phyloP scores from a whole-genome alignment of 2,888 invertebrate genomes.

The Theodoxus fluviatilis region DNA sequence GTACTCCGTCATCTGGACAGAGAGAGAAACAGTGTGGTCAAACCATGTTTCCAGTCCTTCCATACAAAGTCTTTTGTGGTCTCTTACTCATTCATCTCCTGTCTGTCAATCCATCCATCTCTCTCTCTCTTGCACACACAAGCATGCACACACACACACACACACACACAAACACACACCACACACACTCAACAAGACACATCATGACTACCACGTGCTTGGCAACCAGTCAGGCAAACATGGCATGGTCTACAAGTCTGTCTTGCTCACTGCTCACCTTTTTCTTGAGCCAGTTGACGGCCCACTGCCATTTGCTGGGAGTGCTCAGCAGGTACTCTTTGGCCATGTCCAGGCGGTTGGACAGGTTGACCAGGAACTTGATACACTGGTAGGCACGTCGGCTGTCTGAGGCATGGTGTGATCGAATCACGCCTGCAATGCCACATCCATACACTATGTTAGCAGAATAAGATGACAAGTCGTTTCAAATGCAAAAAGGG shows the following conservation, averaged over 20 bases:
- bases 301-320: constrained; percentile 68
- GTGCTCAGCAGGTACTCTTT: constrained; percentile 66
- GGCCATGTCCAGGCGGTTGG: constrained; percentile 62
- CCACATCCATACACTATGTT: too few species aligned
- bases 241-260: not conserved
- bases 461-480: too few species aligned
- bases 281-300: constrained; percentile 68
- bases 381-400: constrained; percentile 68
- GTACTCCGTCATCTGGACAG: constrained; percentile 58
- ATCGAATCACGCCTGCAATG: constrained; percentile 61
- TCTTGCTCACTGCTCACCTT: constrained; percentile 58
- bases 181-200: not conserved
- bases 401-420: constrained; percentile 65
- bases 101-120: too few species aligned
- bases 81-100: too few species aligned
- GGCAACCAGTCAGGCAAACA: too few species aligned
- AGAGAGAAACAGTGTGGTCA: too few species aligned
- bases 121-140: too few species aligned
- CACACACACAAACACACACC: constrained; percentile 13
- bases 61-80: too few species aligned
- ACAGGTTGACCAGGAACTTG: constrained; percentile 67
- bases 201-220: too few species aligned
- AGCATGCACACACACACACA: constrained; percentile 12
- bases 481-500: too few species aligned
- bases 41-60: too few species aligned